Base-by-base conservation (phyloP, 2,888 invertebrate species). In the Sipha maydis region DNA sequence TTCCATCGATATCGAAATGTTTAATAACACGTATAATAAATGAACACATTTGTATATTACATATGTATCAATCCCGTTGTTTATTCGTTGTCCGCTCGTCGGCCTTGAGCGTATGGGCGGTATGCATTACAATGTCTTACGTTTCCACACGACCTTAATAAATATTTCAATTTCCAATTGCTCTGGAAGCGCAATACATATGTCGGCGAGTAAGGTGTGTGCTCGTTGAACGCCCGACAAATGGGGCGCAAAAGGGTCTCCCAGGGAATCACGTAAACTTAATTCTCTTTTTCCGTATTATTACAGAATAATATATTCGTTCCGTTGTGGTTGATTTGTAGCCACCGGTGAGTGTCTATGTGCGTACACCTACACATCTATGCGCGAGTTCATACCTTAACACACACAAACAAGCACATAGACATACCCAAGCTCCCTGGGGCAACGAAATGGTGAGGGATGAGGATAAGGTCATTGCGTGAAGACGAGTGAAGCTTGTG, bases 141-240 rank as follows among this genome's bases (percentile, higher is more conserved):
- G 71, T 28, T 11, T 31, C 1, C 14, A 11, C 3, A 17, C 71
- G 31, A 17, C n/a, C n/a, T n/a, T 8, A 28, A n/a, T 54, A 19
- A 75, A 75, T 83, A 75, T 83, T 83, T 83, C 75, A 75, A 83
- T 75, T 61, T 75, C 28, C 21, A 38, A 28, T 75, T 21, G 56
- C 34, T 8, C 17, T 7, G 25, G 3, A 67, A 17, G 83, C 5
- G 0, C 9, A 11, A 69, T 25, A 14, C 14, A 14, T 14, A 48
- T 14, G 3, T 14, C 48, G 48, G 48, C 31, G n/a, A 31, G 61
- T 21, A 8, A 8, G 9, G 54, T 7, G 28, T 21, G 78, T 14
- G 21, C 61, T 7, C 11, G 19, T 25, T 8, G 41, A 25, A 71
- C 48, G 48, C 48, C 71, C 61, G 25, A 61, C 5, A 7, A 61